Percentiles rank a stretch among this genome's conserved stretches.
These are phyloP conservation scores for Manacus vitellinus DNA, from an alignment of 2,113 vertebrate species.

Conservation along the genomic window DNA sequence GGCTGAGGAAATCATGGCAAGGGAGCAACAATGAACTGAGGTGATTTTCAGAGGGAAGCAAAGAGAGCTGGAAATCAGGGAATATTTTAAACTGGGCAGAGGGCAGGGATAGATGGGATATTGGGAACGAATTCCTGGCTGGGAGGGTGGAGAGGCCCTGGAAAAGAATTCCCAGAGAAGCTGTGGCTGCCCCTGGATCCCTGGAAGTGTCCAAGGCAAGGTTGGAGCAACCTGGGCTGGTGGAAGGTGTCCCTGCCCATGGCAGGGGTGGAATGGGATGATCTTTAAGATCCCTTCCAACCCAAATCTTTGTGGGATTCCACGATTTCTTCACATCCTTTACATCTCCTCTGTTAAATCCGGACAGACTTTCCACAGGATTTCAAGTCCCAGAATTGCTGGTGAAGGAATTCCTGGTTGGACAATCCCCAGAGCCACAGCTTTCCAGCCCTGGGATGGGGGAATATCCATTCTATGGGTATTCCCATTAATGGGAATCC, in stretches of 20 bases:
- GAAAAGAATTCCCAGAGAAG: neutral
- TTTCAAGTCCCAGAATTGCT: too few species aligned
- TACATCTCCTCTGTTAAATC: too few species aligned
- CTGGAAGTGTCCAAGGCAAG: neutral
- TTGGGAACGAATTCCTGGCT: neutral
- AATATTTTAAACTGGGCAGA: neutral
- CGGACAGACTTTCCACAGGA: too few species aligned
- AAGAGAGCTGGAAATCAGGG: neutral
- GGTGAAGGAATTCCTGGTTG: too few species aligned
- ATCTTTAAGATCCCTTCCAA: neutral
- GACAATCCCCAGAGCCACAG: too few species aligned
- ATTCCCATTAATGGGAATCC: too few species aligned
- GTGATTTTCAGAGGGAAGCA: neutral
- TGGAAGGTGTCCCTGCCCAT: neutral
- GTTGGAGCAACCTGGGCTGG: neutral
- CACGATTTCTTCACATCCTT: too few species aligned
- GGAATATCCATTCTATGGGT: too few species aligned
- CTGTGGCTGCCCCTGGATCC: neutral
- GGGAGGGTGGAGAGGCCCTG: neutral
- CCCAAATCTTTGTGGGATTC: neutral
- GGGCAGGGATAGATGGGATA: fast-evolving
- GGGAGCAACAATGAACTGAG: neutral
- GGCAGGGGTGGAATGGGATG: neutral
- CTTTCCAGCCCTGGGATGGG: too few species aligned
- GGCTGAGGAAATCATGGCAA: neutral